phyloP scores from a whole-genome alignment of 1,140 invertebrate genomes.

The Stegodyphus dumicola region DNA sequence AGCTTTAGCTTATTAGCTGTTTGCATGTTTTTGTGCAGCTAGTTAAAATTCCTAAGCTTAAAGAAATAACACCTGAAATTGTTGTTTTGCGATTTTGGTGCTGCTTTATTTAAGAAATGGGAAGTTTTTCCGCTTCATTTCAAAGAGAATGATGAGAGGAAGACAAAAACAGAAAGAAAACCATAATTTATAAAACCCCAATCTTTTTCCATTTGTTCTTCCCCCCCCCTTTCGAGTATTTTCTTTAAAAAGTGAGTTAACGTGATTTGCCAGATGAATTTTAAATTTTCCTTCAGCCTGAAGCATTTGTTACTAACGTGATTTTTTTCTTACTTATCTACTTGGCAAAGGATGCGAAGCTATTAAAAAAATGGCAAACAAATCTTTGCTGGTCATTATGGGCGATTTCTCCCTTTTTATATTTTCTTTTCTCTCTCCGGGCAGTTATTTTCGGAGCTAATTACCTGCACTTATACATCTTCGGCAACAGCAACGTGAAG shows the following conservation, averaged over 20 bases:
- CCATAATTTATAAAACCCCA: conserved; percentile 6
- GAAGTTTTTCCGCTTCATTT: neutral
- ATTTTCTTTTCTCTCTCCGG: neutral
- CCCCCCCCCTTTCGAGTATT: neutral
- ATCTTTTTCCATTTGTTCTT: neutral
- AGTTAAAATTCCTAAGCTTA: neutral
- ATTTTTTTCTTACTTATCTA: conserved; percentile 32
- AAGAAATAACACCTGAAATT: neutral
- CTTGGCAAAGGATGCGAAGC: conserved; percentile 17
- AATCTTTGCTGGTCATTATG: conserved; percentile 55
- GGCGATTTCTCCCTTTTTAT: conserved; percentile 39
- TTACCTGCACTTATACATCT: conserved; percentile 51
- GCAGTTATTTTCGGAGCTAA: conserved; percentile 52
- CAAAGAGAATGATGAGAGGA: neutral
- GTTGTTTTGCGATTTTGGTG: neutral
- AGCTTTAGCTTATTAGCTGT: conserved; percentile 4
- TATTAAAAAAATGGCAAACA: conserved; percentile 40
- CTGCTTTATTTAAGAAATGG: neutral
- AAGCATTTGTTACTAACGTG: conserved; percentile 24
- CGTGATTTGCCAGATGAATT: conserved; percentile 22
- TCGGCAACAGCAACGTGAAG: neutral
- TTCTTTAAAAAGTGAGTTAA: neutral
- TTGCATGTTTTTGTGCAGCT: conserved; percentile 1
- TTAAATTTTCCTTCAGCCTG: conserved; percentile 16
- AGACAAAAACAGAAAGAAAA: conserved; percentile 10